Percentiles rank a stretch among this genome's conserved stretches.
These are phyloP conservation scores for Trididemnum clinides DNA, from an alignment of 23 tunicate species.

Conservation along the genomic window DNA sequence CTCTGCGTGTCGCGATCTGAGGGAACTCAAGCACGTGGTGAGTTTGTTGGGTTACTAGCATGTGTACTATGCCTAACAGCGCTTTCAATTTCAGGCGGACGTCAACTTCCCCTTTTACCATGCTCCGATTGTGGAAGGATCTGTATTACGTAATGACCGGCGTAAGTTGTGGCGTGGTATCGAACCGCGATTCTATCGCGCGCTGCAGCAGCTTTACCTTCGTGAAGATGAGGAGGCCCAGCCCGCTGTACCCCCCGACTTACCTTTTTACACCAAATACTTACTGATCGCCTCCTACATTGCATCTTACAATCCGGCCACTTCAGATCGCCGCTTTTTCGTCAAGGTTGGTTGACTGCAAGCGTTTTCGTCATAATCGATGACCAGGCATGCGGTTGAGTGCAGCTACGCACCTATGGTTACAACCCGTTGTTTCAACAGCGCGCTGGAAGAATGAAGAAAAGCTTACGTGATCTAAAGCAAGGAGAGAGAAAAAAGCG, in stretches of 20 bases:
- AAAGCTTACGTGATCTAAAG: conserved; percentile 46
- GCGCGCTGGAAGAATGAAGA: conserved; percentile 79
- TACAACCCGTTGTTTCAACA: neutral
- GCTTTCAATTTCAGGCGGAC: conserved; percentile 69
- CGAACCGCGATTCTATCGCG: conserved; percentile 54
- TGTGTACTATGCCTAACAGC: neutral
- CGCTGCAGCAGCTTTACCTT: conserved; percentile 62
- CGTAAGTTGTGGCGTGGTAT: conserved; percentile 72
- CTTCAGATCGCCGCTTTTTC: conserved; percentile 74
- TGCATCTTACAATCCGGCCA: conserved; percentile 86
- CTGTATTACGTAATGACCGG: conserved; percentile 27
- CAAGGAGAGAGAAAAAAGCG: conserved; percentile 43
- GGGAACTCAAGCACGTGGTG: conserved; percentile 78
- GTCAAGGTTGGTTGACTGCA: conserved; percentile 57
- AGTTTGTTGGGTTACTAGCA: neutral
- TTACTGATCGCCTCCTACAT: conserved; percentile 88
- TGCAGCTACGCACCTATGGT: too few relatives aligned
- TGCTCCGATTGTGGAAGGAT: conserved; percentile 51
- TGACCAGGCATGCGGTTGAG: too few relatives aligned
- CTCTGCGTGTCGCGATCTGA: conserved; percentile 67
- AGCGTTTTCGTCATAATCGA: too few relatives aligned
- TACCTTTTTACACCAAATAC: conserved; percentile 85
- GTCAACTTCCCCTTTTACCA: conserved; percentile 56
- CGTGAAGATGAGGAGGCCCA: conserved; percentile 29
- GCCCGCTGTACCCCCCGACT: conserved; percentile 34